These are phyloP conservation scores for Athrips mouffetella DNA, from an alignment of 2,888 invertebrate genomes.

Conservation along the genomic window DNA sequence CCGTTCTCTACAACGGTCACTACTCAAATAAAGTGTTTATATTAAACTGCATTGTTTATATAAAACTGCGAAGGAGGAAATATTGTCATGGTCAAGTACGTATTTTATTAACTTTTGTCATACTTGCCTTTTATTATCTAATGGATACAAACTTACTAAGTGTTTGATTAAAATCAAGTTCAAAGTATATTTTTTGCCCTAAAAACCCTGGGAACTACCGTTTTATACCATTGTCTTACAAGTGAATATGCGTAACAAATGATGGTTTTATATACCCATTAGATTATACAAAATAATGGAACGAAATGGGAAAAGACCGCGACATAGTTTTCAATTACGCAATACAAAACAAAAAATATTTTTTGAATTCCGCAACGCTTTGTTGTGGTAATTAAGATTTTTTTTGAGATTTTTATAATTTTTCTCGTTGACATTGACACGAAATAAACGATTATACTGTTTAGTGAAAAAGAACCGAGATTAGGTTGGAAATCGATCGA, in stretches of 20 bases:
- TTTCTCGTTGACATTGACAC: slow-evolving; percentile 39
- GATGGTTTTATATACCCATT: not conserved
- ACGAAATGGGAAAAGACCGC: slow-evolving; percentile 18
- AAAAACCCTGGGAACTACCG: not conserved
- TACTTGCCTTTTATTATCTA: no score
- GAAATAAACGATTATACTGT: no score
- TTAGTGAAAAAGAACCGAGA: no score
- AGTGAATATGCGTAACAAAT: not conserved
- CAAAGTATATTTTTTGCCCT: not conserved
- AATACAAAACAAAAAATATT: slow-evolving; percentile 26
- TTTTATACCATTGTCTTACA: not conserved
- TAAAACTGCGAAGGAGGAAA: no score
- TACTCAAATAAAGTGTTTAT: no score
- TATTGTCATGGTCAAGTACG: no score
- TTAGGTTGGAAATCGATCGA: no score
- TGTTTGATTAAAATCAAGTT: no score
- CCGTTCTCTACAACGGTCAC: no score
- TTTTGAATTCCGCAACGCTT: slow-evolving; percentile 35
- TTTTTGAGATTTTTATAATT: slow-evolving; percentile 27
- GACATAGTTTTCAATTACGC: slow-evolving; percentile 3
- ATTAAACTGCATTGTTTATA: no score
- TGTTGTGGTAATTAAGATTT: slow-evolving; percentile 25
- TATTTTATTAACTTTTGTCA: no score
- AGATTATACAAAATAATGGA: not conserved
- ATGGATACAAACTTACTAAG: no score